Percentiles rank a stretch among this genome's conserved stretches.
phyloP scores from a whole-genome alignment of 2,797 vertebrate genomes.

The Hydrolagus colliei region DNA sequence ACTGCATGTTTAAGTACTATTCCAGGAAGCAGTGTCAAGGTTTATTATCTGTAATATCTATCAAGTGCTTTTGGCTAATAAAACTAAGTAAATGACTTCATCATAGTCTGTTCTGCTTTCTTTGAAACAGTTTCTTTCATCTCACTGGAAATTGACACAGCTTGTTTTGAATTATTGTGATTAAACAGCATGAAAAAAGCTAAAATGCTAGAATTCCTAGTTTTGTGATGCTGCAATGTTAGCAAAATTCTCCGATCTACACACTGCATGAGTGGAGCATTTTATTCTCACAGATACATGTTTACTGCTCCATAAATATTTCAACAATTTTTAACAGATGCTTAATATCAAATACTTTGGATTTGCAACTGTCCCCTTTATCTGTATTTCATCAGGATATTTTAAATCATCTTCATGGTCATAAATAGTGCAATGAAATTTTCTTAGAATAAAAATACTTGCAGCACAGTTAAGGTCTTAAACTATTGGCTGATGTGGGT shows the following conservation, averaged over 20 bases:
- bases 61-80: background rate
- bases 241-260: background rate
- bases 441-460: background rate
- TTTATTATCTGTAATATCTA: background rate
- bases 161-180: background rate
- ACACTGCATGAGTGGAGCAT: background rate
- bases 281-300: background rate
- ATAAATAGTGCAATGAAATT: conserved; percentile 8
- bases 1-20: background rate
- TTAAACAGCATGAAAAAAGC: background rate
- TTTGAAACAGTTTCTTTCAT: background rate
- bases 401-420: background rate
- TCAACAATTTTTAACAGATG: background rate
- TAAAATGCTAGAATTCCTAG: background rate
- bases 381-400: background rate
- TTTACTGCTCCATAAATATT: background rate
- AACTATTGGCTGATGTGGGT: conserved; percentile 16
- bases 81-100: background rate
- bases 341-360: background rate
- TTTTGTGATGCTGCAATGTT: background rate
- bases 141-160: background rate
- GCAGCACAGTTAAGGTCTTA: background rate
- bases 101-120: background rate
- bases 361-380: background rate
- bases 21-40: too few species aligned